Evolutionary conservation across 2,888 invertebrate genomes (phyloP), one percentile per base, ranked within the genome.

Genomic region (Oeneis ivallda): DNA sequence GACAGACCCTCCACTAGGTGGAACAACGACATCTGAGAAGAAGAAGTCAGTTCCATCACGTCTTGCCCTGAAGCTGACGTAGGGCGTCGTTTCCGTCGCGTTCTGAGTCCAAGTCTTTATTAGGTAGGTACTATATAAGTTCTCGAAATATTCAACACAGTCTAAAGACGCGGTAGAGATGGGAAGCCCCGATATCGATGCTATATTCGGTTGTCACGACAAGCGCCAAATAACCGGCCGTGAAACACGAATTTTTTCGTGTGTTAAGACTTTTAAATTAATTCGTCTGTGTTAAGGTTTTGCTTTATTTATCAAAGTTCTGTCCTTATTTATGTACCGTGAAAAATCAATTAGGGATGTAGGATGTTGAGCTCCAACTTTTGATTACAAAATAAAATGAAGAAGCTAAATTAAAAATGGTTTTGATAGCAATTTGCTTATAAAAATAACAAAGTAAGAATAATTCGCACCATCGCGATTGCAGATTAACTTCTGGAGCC

Each of bases 151-250:
- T 66, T 32, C 43, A 60, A 45, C 53, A 52, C 19, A 49, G 41
- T 32, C 58, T 39, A 32, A 52, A 50, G 49, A 43, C 43, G 15
- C 13, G 49, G 41, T 65, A 58, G 60, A 62, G 61, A 69, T 65
- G 54, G 65, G 62, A 53, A 41, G 9, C 34, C 8, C 53, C 26
- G 59, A 62, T 68, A 68, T 47, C 62, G 61, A 58, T 58, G 56
- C 62, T 64, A 67, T 53, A 52, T 52, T 56, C 52, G 43, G 13
- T 34, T 56, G 65, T 62, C 65, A 68, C 65, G 62, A 62, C 53
- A 52, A 41, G 32, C 54, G 17, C 37, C 34, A 64, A 56, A 64
- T 53, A 57, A 63, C 37, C 34, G 43, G 37, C 50, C 43, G 43
- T 45, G 32, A 52, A 56, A 39, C 56, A 26, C 41, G 41, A 19